Percentiles rank a stretch among this genome's conserved stretches.
phyloP scores from a whole-genome alignment of 2,888 invertebrate species.

The Tenthredo scrophulariae region DNA sequence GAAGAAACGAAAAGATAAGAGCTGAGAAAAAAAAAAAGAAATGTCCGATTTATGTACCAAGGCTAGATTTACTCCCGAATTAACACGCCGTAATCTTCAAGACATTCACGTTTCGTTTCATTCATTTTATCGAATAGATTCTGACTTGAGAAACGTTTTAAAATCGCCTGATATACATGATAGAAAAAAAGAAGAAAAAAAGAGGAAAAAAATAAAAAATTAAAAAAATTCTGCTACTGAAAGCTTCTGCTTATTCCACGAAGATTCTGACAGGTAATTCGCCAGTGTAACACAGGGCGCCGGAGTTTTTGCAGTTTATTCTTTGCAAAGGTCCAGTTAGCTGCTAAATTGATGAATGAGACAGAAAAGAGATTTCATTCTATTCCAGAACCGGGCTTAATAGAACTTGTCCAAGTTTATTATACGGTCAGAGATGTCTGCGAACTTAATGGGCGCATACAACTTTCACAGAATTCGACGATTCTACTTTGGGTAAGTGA shows the following conservation, averaged over 20 bases:
- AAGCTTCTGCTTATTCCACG: neutral
- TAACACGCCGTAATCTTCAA: slow-evolving; percentile 24
- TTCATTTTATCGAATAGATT: neutral
- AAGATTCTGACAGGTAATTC: slow-evolving; percentile 32
- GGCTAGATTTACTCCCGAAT: slow-evolving; percentile 9
- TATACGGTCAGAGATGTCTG: slow-evolving; percentile 66
- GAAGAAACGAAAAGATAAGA: neutral
- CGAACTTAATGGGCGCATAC: slow-evolving; percentile 64
- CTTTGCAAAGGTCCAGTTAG: slow-evolving; percentile 60
- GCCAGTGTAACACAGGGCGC: neutral
- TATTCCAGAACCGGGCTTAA: slow-evolving; percentile 63
- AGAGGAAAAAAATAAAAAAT: neutral
- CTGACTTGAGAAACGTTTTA: neutral
- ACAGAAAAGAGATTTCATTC: slow-evolving; percentile 61
- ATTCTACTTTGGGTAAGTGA: slow-evolving; percentile 36
- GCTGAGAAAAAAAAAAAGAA: neutral
- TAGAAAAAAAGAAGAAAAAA: neutral
- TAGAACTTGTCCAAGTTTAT: slow-evolving; percentile 77
- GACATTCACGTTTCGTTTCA: slow-evolving; percentile 4
- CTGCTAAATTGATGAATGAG: slow-evolving; percentile 75
- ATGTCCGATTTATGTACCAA: neutral
- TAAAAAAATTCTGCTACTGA: neutral
- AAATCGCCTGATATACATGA: neutral
- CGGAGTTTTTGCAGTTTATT: neutral
- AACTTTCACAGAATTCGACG: slow-evolving; percentile 15